Base-by-base conservation (phyloP, 2,113 vertebrate species). In the Grantiella picta region DNA sequence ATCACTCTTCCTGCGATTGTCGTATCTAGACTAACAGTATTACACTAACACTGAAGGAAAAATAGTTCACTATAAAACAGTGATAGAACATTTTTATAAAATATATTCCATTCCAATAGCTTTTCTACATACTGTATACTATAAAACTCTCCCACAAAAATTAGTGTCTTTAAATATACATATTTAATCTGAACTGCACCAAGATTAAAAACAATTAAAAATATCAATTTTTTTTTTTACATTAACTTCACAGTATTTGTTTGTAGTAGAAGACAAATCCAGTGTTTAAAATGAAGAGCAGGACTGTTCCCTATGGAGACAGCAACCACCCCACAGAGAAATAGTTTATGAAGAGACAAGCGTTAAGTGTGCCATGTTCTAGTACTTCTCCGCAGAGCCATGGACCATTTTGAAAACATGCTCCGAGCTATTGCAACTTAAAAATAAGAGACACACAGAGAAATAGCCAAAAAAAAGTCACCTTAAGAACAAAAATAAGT, bases 41-140 rank as follows among this genome's bases (percentile, higher is more conserved):
- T 80, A 84, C 90, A 35, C 97, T 97, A 97, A 97, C 97, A 97
- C 92, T 94, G 91, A 97, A 59, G 93, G 64, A 95, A 96, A 96
- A 97, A 97, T 95, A 97, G 92, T 92, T 98, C 96, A 96, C 96
- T 97, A 97, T 97, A 98, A 98, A 98, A 98, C 96, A 97, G 97
- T 97, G 97, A 98, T 97, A 97, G 95, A 97, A 97, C 38, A 85
- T 97, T 95, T 96, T 97, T 97, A 98, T 97, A 98, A 98, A 98
- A 98, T 98, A 98, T 97, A 98, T 97, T 98, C 97, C 97, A 97
- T 97, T 97, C 97, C 95, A 96, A 97, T 96, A 97, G 96, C 96
- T 98, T 97, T 88, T 97, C 98, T 98, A 98, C 97, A 98, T 97
- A 96, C 96, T 97, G 96, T 98, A 97, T 97, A 94, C 96, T 94